Evolutionary conservation across 2,888 invertebrate species (phyloP).

Genomic region (Deilephila porcellus): DNA sequence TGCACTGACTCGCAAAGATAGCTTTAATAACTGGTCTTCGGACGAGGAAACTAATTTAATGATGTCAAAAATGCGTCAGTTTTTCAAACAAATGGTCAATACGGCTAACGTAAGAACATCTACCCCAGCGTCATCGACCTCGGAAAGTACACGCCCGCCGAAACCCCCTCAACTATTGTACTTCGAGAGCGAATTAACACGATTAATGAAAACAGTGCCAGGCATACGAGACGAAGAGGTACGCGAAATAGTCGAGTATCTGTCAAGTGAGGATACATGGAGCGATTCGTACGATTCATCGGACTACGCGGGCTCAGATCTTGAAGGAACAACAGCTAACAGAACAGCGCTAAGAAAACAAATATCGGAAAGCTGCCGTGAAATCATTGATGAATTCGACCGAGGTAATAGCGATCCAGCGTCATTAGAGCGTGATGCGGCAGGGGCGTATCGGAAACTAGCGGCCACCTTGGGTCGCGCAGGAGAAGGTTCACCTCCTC

Average conservation of each 20-base stretch:
- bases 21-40: constrained; percentile 97
- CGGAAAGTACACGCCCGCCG: constrained; percentile 86
- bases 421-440: constrained; percentile 89
- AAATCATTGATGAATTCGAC: constrained; percentile 95
- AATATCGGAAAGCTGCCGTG: constrained; percentile 94
- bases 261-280: constrained; percentile 97
- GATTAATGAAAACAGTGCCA: constrained; percentile 96
- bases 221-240: constrained; percentile 96
- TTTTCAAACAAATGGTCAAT: constrained; percentile 96
- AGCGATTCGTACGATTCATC: constrained; percentile 97
- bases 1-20: constrained; percentile 92
- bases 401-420: constrained; percentile 85
- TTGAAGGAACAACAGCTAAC: constrained; percentile 88
- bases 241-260: constrained; percentile 95
- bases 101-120: constrained; percentile 83
- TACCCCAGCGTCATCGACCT: constrained; percentile 83
- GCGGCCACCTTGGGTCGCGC: constrained; percentile 94
- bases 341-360: constrained; percentile 91
- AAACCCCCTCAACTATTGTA: constrained; percentile 95
- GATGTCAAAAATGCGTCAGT: constrained; percentile 97
- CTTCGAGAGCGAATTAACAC: constrained; percentile 94
- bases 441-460: constrained; percentile 93
- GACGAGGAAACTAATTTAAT: constrained; percentile 97
- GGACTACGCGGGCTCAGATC: constrained; percentile 95
- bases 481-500: constrained; percentile 89